phyloP scores from a whole-genome alignment of 2,888 invertebrate genomes.

The Cantharis rustica region DNA sequence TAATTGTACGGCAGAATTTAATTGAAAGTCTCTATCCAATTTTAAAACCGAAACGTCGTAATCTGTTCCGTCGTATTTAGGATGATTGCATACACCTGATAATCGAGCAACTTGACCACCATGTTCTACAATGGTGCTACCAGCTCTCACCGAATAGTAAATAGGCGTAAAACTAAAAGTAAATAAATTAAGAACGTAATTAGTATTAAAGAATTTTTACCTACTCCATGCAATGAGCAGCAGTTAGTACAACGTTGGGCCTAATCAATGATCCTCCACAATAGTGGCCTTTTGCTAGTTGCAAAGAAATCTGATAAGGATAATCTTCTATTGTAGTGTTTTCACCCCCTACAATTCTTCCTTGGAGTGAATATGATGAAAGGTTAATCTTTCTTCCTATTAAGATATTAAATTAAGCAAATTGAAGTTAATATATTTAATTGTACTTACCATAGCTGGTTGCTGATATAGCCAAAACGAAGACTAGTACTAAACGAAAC shows the following conservation, averaged over 20 bases:
- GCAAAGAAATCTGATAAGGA: not conserved
- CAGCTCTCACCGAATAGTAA: not conserved
- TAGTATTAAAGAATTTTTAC: not conserved
- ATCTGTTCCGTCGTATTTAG: not conserved
- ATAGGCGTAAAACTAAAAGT: not conserved
- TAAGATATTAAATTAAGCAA: not conserved
- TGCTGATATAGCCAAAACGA: not conserved
- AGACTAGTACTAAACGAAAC: not conserved
- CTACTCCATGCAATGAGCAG: not conserved
- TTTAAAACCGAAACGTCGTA: conserved; percentile 1
- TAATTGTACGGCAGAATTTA: not conserved
- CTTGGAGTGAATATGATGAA: not conserved
- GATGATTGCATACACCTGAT: not conserved
- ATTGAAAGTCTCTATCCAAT: not conserved
- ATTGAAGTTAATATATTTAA: not conserved
- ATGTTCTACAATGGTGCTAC: not conserved
- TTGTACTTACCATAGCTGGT: not conserved
- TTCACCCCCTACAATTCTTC: not conserved
- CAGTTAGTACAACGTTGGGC: not conserved
- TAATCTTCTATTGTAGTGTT: not conserved
- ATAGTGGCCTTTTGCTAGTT: not conserved
- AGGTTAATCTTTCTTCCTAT: not conserved
- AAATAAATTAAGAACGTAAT: not conserved
- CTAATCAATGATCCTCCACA: not conserved
- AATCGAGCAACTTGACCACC: not conserved